Evolutionary conservation across 2,888 invertebrate species (phyloP).

Genomic region (Adelognathus sp.): DNA sequence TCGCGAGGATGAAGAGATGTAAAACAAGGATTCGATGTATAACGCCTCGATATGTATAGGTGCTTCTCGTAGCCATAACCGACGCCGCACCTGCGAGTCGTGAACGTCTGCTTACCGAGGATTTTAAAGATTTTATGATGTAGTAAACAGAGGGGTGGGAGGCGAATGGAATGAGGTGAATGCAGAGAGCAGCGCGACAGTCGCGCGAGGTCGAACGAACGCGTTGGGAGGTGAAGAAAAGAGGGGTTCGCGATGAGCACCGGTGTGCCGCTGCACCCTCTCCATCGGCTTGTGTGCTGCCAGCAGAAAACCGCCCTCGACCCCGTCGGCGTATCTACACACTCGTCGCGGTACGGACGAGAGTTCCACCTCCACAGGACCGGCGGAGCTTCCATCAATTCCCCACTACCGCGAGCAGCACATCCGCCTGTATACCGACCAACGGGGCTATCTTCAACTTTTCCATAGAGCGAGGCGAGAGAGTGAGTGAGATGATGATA

Average conservation of each 20-base stretch:
- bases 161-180: background rate
- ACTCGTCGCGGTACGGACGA: slow-evolving; percentile 21
- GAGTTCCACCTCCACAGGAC: slow-evolving; percentile 21
- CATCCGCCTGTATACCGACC: slow-evolving; percentile 40
- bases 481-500: slow-evolving; percentile 38
- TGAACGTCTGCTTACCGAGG: slow-evolving; percentile 42
- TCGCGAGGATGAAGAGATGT: too few species aligned
- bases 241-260: slow-evolving; percentile 65
- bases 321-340: slow-evolving; percentile 1
- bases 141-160: slow-evolving; percentile 65
- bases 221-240: slow-evolving; percentile 22
- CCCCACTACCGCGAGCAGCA: background rate
- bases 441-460: slow-evolving; percentile 70
- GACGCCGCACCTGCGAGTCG: slow-evolving; percentile 29
- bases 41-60: too few species aligned
- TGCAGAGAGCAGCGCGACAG: background rate
- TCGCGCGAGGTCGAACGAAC: background rate
- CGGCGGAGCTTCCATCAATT: slow-evolving; percentile 18
- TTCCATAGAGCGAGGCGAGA: slow-evolving; percentile 70
- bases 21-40: too few species aligned
- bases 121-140: slow-evolving; percentile 71
- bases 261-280: slow-evolving; percentile 37
- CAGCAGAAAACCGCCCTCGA: slow-evolving; percentile 3
- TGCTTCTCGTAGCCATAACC: slow-evolving; percentile 13
- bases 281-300: slow-evolving; percentile 1